Evolutionary conservation across 2,888 invertebrate genomes (phyloP).

Genomic region (Epirrita christyi): DNA sequence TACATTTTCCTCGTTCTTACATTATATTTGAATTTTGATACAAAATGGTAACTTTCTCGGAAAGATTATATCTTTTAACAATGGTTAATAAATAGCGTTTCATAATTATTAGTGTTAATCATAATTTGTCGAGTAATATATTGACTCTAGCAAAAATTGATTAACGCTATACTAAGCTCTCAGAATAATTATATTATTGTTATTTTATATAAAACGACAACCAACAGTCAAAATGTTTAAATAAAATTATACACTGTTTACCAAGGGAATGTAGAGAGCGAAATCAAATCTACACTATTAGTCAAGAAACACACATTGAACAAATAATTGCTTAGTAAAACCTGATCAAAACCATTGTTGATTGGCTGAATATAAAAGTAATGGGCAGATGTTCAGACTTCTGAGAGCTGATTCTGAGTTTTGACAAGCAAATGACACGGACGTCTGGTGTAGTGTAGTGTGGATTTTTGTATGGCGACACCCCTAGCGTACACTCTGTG

Average conservation of each 20-base stretch:
- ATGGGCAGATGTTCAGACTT: too few relatives aligned
- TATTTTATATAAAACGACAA: not conserved
- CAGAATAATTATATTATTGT: conserved; percentile 7
- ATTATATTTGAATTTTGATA: not conserved
- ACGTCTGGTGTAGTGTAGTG: too few relatives aligned
- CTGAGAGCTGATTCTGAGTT: too few relatives aligned
- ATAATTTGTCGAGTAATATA: not conserved
- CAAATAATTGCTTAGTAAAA: not conserved
- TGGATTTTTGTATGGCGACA: too few relatives aligned
- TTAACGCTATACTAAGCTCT: conserved; percentile 15
- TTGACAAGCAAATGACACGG: too few relatives aligned
- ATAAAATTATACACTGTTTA: not conserved
- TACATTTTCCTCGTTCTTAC: too few relatives aligned
- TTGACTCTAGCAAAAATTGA: not conserved
- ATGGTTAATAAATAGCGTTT: conserved; percentile 7
- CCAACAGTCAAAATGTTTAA: not conserved
- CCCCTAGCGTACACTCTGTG: too few relatives aligned
- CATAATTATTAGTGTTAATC: not conserved
- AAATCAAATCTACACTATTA: not conserved
- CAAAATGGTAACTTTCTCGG: not conserved
- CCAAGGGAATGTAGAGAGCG: conserved; percentile 6
- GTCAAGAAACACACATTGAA: not conserved
- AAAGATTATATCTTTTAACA: not conserved
- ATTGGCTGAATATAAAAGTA: too few relatives aligned
- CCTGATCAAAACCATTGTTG: not conserved